These are phyloP conservation scores for Phacellophora camtschatica DNA, from an alignment of 30 jellyfish, hydroid and myxozoan species.

Conservation along the genomic window DNA sequence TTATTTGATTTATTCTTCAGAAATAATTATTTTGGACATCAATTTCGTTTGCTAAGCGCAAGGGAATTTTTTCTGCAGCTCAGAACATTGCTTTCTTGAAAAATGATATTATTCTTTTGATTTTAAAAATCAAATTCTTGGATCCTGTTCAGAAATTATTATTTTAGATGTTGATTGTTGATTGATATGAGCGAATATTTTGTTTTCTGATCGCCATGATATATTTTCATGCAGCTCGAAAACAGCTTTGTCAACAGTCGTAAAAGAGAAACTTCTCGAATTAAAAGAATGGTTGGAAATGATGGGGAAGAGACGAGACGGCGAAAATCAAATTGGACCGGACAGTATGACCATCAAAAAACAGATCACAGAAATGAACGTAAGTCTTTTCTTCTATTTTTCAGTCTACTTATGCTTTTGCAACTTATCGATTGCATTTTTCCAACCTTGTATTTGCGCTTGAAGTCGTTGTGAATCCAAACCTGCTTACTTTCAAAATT, in stretches of 20 bases:
- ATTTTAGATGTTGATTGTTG: not conserved
- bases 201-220: not conserved
- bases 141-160: not conserved
- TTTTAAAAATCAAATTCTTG: not conserved
- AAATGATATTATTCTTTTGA: too few species aligned
- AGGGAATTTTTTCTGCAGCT: too few species aligned
- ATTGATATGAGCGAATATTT: not conserved
- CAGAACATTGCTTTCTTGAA: not conserved
- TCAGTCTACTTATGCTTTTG: not conserved
- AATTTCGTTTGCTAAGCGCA: too few species aligned
- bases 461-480: too few species aligned
- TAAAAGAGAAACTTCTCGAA: constrained; percentile 47
- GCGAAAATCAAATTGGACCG: constrained; percentile 73
- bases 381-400: constrained; percentile 8
- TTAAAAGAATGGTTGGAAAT: constrained; percentile 73
- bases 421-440: not conserved
- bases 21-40: too few species aligned
- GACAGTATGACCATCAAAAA: constrained; percentile 76
- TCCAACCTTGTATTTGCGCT: too few species aligned
- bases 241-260: constrained; percentile 13
- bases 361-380: constrained; percentile 86
- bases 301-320: constrained; percentile 74
- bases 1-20: too few species aligned
- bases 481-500: too few species aligned
- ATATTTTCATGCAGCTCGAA: constrained; percentile 15